Evolutionary conservation across 2,888 invertebrate species (phyloP).

Genomic region (Macrophya alboannulata): DNA sequence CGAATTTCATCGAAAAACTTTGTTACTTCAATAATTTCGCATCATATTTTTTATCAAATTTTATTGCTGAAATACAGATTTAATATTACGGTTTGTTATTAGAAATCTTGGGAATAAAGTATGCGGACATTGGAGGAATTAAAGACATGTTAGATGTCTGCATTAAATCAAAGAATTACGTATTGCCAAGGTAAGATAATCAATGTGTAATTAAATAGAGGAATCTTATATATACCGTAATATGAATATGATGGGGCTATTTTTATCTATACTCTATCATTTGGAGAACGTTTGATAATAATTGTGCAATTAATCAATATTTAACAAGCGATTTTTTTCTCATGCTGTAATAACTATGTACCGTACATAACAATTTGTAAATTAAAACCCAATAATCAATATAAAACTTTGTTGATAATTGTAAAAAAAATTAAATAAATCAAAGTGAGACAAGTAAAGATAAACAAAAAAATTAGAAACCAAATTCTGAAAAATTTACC

Average conservation of each 20-base stretch:
- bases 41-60: background rate
- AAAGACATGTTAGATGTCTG: background rate
- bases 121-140: background rate
- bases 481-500: slow-evolving; percentile 80
- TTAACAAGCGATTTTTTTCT: background rate
- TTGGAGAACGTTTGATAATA: background rate
- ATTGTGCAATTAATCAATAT: background rate
- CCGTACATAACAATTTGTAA: background rate
- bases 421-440: background rate
- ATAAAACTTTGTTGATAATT: background rate
- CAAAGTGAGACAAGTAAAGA: background rate
- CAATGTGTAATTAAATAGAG: background rate
- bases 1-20: background rate
- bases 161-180: background rate
- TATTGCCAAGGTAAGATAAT: background rate
- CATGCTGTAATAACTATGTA: too few species aligned
- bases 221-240: background rate
- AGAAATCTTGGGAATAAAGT: too few species aligned
- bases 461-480: background rate
- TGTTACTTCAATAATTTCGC: background rate
- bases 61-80: background rate
- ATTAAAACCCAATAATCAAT: background rate
- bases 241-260: background rate
- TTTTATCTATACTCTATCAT: slow-evolving; percentile 17
- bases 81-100: background rate